Percentiles rank a stretch among this genome's conserved stretches.
Evolutionary conservation across 2,888 invertebrate species (phyloP).

Genomic region (Ochropleura leucogaster): DNA sequence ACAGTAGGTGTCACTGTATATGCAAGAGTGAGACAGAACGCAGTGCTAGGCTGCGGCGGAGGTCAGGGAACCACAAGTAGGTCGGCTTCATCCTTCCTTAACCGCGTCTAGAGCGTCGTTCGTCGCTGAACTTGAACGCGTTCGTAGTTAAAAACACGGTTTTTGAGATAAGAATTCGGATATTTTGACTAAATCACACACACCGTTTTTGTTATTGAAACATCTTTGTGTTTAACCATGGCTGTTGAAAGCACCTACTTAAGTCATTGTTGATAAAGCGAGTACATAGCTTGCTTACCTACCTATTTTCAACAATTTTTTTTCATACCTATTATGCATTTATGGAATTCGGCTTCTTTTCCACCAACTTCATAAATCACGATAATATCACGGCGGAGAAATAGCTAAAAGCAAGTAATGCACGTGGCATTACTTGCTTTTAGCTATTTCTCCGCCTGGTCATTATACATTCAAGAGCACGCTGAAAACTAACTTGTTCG

Average conservation of each 20-base stretch:
- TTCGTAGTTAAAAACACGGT: conserved; percentile 85
- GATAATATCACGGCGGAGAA: no score
- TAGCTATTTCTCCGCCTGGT: not conserved
- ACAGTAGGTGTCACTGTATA: conserved; percentile 32
- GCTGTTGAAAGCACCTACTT: not conserved
- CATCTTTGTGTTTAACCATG: conserved; percentile 16
- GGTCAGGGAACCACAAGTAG: conserved; percentile 90
- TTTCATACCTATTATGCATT: not conserved
- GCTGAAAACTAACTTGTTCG: not conserved
- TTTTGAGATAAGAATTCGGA: conserved; percentile 76
- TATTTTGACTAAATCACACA: conserved; percentile 54
- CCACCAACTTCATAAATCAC: not conserved
- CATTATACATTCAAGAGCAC: not conserved
- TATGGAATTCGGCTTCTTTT: not conserved
- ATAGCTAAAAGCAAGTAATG: no score
- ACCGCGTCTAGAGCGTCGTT: conserved; percentile 78
- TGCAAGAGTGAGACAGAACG: conserved; percentile 74
- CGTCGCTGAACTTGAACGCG: conserved; percentile 86
- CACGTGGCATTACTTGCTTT: not conserved
- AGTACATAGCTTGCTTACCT: not conserved
- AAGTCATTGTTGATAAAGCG: not conserved
- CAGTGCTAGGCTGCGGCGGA: conserved; percentile 86
- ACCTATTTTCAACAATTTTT: not conserved
- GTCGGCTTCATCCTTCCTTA: conserved; percentile 89
- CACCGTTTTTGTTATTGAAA: conserved; percentile 39